Percentiles rank a stretch among this genome's conserved stretches.
Conservation (phyloP, 2,113 vertebrate genomes). For the Talpa occidentalis region DNA sequence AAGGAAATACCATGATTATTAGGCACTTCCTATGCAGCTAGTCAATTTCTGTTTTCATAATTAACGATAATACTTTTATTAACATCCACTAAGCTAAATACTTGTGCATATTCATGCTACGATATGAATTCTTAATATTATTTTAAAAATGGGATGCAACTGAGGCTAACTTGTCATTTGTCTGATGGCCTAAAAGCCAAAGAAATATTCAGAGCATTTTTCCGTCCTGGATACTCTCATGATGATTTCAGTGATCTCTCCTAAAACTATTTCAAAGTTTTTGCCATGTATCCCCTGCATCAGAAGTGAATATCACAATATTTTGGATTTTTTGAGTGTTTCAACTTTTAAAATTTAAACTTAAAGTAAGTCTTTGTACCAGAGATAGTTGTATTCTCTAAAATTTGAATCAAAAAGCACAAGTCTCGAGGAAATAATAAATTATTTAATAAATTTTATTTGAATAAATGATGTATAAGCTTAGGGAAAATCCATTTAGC, state of each 20-base stretch:
- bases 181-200: background rate
- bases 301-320: constrained; percentile 36
- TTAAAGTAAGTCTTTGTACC: background rate
- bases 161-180: background rate
- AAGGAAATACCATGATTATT: background rate
- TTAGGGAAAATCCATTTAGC: constrained; percentile 56
- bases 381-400: background rate
- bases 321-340: background rate
- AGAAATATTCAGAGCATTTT: background rate
- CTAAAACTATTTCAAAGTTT: constrained; percentile 27
- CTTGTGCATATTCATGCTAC: background rate
- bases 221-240: background rate
- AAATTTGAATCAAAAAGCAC: constrained; percentile 32
- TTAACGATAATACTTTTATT: background rate
- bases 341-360: constrained; percentile 23
- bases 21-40: background rate
- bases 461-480: constrained; percentile 61
- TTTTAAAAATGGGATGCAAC: background rate
- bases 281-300: background rate
- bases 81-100: background rate
- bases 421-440: constrained; percentile 1
- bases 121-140: background rate
- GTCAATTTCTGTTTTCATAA: background rate
- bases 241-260: constrained; percentile 26
- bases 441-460: constrained; percentile 52